phyloP scores from a whole-genome alignment of 2,888 invertebrate species.

The Baronia brevicornis region DNA sequence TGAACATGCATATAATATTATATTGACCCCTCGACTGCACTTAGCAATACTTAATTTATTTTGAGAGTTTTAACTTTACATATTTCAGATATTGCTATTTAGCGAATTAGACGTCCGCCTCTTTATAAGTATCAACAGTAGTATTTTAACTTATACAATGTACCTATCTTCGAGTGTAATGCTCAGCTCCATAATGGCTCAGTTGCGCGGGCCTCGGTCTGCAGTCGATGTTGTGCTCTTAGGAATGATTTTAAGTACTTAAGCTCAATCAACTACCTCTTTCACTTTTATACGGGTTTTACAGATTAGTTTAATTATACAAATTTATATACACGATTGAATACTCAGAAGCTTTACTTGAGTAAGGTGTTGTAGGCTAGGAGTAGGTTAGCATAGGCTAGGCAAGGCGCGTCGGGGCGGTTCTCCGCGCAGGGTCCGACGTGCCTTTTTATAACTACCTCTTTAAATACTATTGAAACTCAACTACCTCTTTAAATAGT shows the following conservation, averaged over 20 bases:
- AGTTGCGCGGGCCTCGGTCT: constrained; percentile 29
- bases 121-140: constrained; percentile 58
- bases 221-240: constrained; percentile 51
- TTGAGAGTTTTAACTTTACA: constrained; percentile 70
- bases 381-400: constrained; percentile 45
- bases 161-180: constrained; percentile 33
- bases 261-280: constrained; percentile 75
- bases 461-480: constrained; percentile 63
- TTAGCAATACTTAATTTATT: constrained; percentile 74
- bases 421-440: constrained; percentile 66
- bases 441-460: constrained; percentile 47
- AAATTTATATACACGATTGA: constrained; percentile 71
- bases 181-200: constrained; percentile 25
- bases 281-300: constrained; percentile 75
- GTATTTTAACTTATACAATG: constrained; percentile 37
- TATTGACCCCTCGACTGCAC: constrained; percentile 68
- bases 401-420: constrained; percentile 57
- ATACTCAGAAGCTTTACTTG: constrained; percentile 76
- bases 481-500: constrained; percentile 73
- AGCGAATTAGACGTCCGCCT: constrained; percentile 70
- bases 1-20: constrained; percentile 62
- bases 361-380: constrained; percentile 66
- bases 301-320: constrained; percentile 76
- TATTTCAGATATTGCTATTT: constrained; percentile 66
- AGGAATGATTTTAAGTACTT: constrained; percentile 70